phyloP scores from a whole-genome alignment of 2,797 vertebrate species.

The Cynodonichthys magdalenae region DNA sequence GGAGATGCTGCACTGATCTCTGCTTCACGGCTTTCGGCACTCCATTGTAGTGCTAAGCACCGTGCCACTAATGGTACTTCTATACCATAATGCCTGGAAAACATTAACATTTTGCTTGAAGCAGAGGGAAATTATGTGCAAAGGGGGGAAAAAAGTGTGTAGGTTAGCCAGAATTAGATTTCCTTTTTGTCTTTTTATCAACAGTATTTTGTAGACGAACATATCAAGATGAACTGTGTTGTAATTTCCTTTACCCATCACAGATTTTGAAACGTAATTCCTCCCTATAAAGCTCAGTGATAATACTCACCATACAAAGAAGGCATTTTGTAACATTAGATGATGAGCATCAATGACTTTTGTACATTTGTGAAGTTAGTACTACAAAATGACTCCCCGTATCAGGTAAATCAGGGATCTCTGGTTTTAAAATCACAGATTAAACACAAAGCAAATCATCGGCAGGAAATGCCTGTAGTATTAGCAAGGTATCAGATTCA shows the following conservation, averaged over 20 bases:
- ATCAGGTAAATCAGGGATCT: conserved; percentile 71
- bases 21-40: conserved; percentile 75
- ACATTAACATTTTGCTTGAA: conserved; percentile 74
- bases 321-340: conserved; percentile 51
- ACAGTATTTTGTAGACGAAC: conserved; percentile 51
- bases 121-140: conserved; percentile 32
- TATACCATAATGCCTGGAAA: conserved; percentile 73
- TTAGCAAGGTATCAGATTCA: conserved; percentile 87
- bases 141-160: conserved; percentile 18
- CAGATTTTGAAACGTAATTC: conserved; percentile 52
- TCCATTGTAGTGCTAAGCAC: conserved; percentile 81
- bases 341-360: conserved; percentile 2
- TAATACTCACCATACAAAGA: conserved; percentile 61
- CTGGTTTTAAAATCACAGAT: conserved; percentile 71
- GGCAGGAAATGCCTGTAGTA: conserved; percentile 82
- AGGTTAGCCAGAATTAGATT: conserved; percentile 4
- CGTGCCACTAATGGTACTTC: conserved; percentile 74
- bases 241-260: conserved; percentile 69
- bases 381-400: conserved; percentile 64
- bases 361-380: conserved; percentile 53
- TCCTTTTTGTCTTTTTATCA: conserved; percentile 36
- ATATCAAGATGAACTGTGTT: conserved; percentile 53
- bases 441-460: conserved; percentile 73
- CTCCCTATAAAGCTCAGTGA: conserved; percentile 49
- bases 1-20: conserved; percentile 78